Evolutionary conservation across 2,113 vertebrate genomes (phyloP), one percentile per base, ranked within the genome.

Genomic region (Percina caprodes): DNA sequence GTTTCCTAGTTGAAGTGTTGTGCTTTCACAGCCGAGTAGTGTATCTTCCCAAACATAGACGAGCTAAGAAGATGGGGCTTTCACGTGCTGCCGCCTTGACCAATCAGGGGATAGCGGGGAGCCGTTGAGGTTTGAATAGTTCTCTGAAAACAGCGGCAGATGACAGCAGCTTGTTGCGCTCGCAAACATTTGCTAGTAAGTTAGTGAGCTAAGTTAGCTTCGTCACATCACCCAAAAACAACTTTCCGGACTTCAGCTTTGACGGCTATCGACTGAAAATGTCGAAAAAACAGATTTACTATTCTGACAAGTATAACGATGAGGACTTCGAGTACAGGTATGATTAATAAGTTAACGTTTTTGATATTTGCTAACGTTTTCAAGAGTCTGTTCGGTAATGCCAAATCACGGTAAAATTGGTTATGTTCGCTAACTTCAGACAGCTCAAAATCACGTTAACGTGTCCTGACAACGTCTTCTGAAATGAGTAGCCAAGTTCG

Each of bases 271-370:
- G 6, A 63, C 65, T 26, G 18, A 79, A 82, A 15, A 95, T 95
- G 94, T 95, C 95, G 10, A 95, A 95, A 54, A 96, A 94, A 69
- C 92, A 94, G 46, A 96, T 96, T 81, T 94, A 93, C 84, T 96
- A 96, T 46, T 96, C 95, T 5, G 95, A 96, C 75, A 96, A 95
- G 75, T 96, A 96, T 90, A 94, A 77, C 39, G 95, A 96, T 19
- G 95, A 96, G 15, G 93, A 94, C 61, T 95, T 91, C 58, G 95
- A 96, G 74, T 96, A 96, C 91, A 95, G 95, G 95, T 96, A 70
- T 1, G 23, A 9, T 21, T 18, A n/a, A 7, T 11, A 11, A 11
- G 2, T 42, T 45, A 8, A 10, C 24, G 69, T 46, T 7, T 12
- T 13, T 21, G 8, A 1, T 1, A 19, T 46, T 54, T 35, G 10